These are phyloP conservation scores for Cephus spinipes DNA, from an alignment of 2,888 invertebrate genomes.

Conservation along the genomic window DNA sequence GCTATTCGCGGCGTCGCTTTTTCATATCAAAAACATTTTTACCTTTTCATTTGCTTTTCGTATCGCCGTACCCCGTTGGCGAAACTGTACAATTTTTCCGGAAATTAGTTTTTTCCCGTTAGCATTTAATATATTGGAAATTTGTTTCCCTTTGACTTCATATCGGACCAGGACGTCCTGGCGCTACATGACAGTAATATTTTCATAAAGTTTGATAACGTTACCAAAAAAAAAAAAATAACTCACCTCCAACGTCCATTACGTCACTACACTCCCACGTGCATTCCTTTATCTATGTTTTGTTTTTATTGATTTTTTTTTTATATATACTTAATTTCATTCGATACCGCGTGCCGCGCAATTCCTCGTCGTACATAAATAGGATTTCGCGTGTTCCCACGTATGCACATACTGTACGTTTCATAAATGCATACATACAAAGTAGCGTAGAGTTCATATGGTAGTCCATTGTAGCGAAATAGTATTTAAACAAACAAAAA, in stretches of 20 bases:
- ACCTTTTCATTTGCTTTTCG: not conserved
- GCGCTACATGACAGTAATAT: not conserved
- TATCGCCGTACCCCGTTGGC: not conserved
- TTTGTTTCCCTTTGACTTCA: not conserved
- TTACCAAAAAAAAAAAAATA: not conserved
- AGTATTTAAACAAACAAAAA: constrained; percentile 50
- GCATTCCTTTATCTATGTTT: not conserved
- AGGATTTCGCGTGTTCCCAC: constrained; percentile 42
- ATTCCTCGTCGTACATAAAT: constrained; percentile 19
- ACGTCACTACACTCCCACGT: not conserved
- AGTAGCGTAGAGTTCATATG: constrained; percentile 63
- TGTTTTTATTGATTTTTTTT: not conserved
- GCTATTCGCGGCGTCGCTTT: not conserved
- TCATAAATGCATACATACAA: constrained; percentile 60
- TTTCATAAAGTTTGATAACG: not conserved
- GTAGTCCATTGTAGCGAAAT: constrained; percentile 66
- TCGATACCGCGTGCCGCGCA: not conserved
- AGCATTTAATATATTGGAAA: not conserved
- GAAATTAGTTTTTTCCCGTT: not conserved
- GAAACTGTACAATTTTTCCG: not conserved
- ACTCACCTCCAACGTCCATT: not conserved
- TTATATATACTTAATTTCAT: not conserved
- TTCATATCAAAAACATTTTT: not conserved
- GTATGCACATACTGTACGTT: constrained; percentile 53
- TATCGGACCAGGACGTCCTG: not conserved